Conservation (phyloP, 1,140 invertebrate genomes). For the Drosophila serrata region DNA sequence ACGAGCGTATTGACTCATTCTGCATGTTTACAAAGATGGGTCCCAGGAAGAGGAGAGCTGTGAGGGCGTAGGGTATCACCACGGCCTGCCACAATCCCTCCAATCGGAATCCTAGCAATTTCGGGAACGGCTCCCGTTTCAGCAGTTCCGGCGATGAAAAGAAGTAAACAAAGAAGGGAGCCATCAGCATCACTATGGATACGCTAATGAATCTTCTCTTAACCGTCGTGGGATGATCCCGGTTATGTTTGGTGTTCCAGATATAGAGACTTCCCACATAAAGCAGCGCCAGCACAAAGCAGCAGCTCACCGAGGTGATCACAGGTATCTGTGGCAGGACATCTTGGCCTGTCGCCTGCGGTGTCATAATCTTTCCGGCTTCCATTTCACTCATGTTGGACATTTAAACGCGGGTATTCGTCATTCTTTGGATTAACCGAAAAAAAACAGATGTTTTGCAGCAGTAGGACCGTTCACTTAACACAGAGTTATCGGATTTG, state of each 20-base stretch:
- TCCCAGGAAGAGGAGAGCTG: slow-evolving; percentile 94
- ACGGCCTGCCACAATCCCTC: slow-evolving; percentile 91
- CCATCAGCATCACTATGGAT: slow-evolving; percentile 91
- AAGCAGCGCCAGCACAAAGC: slow-evolving; percentile 90
- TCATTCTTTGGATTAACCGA: slow-evolving; percentile 32
- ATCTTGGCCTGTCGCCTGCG: background rate
- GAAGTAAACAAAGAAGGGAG: slow-evolving; percentile 91
- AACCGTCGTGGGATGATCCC: slow-evolving; percentile 95
- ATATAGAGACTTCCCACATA: slow-evolving; percentile 94
- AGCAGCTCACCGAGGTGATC: slow-evolving; percentile 87
- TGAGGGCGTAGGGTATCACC: slow-evolving; percentile 92
- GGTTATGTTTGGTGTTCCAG: slow-evolving; percentile 91
- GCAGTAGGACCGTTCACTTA: background rate
- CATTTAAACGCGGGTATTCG: slow-evolving; percentile 49
- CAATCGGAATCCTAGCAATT: slow-evolving; percentile 91
- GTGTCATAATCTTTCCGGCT: slow-evolving; percentile 2
- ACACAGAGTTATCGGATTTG: background rate
- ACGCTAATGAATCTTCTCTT: slow-evolving; percentile 95
- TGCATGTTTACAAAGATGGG: slow-evolving; percentile 91
- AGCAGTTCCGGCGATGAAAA: slow-evolving; percentile 88
- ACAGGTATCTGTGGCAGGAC: slow-evolving; percentile 65
- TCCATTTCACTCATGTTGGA: slow-evolving; percentile 39
- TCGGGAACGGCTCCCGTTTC: slow-evolving; percentile 88
- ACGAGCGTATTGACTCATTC: slow-evolving; percentile 90
- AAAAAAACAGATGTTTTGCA: slow-evolving; percentile 42